These are phyloP conservation scores for Phymanthus crucifer DNA, from an alignment of 92 coral and sea anemone species.

Conservation along the genomic window DNA sequence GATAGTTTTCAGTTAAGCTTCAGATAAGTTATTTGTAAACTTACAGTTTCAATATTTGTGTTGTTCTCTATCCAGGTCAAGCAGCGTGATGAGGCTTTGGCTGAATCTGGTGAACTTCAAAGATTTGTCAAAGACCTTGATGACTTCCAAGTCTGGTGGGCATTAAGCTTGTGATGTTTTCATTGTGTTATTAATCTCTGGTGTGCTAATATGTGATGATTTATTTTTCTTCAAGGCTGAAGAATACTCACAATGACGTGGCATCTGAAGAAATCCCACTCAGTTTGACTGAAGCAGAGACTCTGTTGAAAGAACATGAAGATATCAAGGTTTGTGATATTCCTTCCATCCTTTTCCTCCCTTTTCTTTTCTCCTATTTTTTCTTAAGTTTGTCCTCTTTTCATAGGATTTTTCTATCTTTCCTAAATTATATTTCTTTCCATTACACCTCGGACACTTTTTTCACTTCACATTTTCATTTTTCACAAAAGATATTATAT, in stretches of 20 bases:
- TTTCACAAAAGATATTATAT: not conserved
- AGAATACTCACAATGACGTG: conserved; percentile 84
- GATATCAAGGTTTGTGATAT: conserved; percentile 79
- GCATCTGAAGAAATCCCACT: conserved; percentile 93
- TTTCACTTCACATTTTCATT: not conserved
- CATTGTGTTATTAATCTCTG: not conserved
- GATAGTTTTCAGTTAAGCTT: not conserved
- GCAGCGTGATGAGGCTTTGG: conserved; percentile 92
- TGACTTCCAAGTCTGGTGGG: conserved; percentile 94
- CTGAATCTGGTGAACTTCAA: conserved; percentile 97
- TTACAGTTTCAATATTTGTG: not conserved
- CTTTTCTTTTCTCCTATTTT: not conserved
- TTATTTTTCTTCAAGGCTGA: conserved; percentile 52
- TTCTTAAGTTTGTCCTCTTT: not conserved
- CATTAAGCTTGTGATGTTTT: not conserved
- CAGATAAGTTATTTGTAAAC: conserved; percentile 8
- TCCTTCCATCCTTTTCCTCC: not conserved
- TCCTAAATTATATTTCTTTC: not conserved
- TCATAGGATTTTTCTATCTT: not conserved
- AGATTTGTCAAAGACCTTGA: conserved; percentile 95
- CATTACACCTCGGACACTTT: not conserved
- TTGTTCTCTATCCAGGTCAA: conserved; percentile 58
- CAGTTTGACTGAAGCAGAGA: conserved; percentile 93
- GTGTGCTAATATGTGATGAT: too few relatives aligned
- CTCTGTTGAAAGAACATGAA: conserved; percentile 87